phyloP scores from a whole-genome alignment of 2,888 invertebrate genomes.

The Cryptus armator region DNA sequence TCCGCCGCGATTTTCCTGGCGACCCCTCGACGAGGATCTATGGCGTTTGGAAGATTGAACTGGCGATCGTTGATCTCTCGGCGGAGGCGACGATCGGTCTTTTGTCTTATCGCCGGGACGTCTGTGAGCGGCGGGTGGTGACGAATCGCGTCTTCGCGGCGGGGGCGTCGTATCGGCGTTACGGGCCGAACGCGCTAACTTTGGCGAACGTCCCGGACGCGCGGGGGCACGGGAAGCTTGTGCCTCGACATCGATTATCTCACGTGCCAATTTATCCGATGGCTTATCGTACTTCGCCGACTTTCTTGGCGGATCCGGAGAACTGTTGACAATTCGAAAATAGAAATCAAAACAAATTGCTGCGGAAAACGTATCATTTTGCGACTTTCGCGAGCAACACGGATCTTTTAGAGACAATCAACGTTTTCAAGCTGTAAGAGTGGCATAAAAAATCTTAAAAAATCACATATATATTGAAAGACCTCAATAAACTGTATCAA shows the following conservation, averaged over 20 bases:
- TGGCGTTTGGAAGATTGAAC: constrained; percentile 59
- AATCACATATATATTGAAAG: background rate
- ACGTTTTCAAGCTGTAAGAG: too few relatives aligned
- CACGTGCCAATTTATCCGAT: constrained; percentile 71
- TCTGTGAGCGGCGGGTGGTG: constrained; percentile 72
- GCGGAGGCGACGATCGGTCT: constrained; percentile 69
- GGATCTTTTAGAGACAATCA: too few relatives aligned
- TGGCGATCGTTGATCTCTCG: constrained; percentile 68
- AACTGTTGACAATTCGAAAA: background rate
- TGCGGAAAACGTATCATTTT: too few relatives aligned
- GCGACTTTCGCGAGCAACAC: too few relatives aligned
- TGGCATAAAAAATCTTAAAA: background rate
- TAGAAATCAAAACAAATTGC: background rate
- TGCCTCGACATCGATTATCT: constrained; percentile 68
- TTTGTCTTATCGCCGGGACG: constrained; percentile 75
- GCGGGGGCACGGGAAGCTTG: constrained; percentile 69
- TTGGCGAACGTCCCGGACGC: constrained; percentile 76
- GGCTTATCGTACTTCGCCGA: constrained; percentile 77
- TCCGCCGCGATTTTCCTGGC: constrained; percentile 63
- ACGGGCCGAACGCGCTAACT: constrained; percentile 74
- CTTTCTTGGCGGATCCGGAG: constrained; percentile 79
- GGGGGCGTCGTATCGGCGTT: constrained; percentile 80
- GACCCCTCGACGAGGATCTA: constrained; percentile 71
- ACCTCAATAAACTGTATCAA: too few relatives aligned
- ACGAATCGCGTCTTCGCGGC: constrained; percentile 74